These are phyloP conservation scores for Triplophysa rosa DNA, from an alignment of 2,113 vertebrate species.

Conservation along the genomic window DNA sequence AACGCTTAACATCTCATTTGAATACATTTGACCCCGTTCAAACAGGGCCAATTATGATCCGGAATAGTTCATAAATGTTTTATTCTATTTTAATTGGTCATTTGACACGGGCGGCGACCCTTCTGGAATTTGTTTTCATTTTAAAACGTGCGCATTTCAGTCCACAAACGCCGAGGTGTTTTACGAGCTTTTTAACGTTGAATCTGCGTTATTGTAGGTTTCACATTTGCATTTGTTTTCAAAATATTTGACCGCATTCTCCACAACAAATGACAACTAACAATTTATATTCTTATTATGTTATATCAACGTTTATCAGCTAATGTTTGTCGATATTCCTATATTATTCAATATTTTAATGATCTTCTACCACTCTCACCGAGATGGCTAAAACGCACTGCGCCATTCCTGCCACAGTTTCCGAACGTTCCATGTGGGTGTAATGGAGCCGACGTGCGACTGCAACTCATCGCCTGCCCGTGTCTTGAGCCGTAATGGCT, in stretches of 20 bases:
- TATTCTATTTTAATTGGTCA: slow-evolving; percentile 23
- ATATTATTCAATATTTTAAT: neutral
- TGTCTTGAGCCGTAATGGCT: slow-evolving; percentile 13
- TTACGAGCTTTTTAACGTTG: too few relatives aligned
- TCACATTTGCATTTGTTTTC: neutral
- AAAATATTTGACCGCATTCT: neutral
- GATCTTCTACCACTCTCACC: neutral
- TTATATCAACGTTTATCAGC: neutral
- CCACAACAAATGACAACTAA: too few relatives aligned
- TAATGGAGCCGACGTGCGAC: neutral
- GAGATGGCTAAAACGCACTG: neutral
- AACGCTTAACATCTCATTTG: slow-evolving; percentile 30
- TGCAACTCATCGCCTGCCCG: slow-evolving; percentile 4
- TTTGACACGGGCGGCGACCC: slow-evolving; percentile 5
- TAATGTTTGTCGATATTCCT: neutral
- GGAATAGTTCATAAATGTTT: slow-evolving; percentile 5
- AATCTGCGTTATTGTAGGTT: neutral
- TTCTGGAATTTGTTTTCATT: too few relatives aligned
- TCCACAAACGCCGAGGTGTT: too few relatives aligned
- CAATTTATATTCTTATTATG: too few relatives aligned
- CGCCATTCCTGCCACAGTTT: neutral
- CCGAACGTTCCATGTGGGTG: neutral
- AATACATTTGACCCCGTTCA: slow-evolving; percentile 24
- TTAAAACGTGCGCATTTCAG: too few relatives aligned
- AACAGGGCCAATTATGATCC: slow-evolving; percentile 4